Percentiles rank a stretch among this genome's conserved stretches.
Conservation (phyloP, 2,888 invertebrate species). For the Abscondita cerata region DNA sequence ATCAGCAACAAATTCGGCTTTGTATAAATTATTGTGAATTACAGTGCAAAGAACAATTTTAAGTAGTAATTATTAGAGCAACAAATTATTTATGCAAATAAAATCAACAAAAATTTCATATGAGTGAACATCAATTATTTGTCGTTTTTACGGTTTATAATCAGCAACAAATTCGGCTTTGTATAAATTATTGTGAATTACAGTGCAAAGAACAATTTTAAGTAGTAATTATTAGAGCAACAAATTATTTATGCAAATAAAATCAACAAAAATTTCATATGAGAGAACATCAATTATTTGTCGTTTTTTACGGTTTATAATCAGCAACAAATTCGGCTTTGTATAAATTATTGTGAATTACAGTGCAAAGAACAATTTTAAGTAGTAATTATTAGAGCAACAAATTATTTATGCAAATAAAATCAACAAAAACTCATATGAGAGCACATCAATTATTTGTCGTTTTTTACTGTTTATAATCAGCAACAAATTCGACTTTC, state of each 20-base stretch:
- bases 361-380: neutral
- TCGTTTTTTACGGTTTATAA: neutral
- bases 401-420: neutral
- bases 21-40: too few species aligned
- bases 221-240: neutral
- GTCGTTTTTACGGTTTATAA: neutral
- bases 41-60: too few species aligned
- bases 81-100: neutral
- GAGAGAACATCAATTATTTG: neutral
- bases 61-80: too few species aligned
- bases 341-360: neutral
- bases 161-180: too few species aligned
- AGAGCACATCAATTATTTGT: too few species aligned
- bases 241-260: neutral
- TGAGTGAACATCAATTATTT: neutral
- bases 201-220: neutral
- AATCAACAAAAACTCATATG: too few species aligned
- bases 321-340: neutral
- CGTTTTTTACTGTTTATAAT: too few species aligned
- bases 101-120: neutral
- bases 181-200: neutral
- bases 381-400: too few species aligned
- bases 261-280: neutral
- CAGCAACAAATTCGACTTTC: too few species aligned
- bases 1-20: too few species aligned